Evolutionary conservation across 1,140 invertebrate species (phyloP).

Genomic region (Eciton burchellii): DNA sequence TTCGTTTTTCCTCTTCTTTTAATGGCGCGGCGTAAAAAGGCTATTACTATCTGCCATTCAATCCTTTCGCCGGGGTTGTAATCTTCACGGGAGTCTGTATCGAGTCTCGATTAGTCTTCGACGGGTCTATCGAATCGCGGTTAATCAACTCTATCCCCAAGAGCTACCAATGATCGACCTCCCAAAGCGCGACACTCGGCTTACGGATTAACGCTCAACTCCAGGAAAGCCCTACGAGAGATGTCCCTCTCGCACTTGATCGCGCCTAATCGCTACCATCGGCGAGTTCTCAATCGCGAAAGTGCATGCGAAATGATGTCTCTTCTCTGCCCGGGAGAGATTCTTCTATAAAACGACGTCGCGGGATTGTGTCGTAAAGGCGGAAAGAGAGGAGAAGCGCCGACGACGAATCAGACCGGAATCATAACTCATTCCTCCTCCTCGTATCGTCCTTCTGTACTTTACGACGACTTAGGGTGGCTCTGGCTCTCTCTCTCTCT

Average conservation of each 20-base stretch:
- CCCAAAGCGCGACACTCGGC: no score
- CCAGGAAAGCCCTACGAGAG: no score
- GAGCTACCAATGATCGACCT: no score
- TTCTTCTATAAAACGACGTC: conserved; percentile 5
- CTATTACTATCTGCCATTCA: neutral
- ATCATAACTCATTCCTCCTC: conserved; percentile 34
- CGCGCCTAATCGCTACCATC: no score
- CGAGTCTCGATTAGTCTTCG: neutral
- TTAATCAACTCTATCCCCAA: no score
- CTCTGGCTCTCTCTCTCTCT: conserved; percentile 15
- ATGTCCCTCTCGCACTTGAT: no score
- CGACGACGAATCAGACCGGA: conserved; percentile 34
- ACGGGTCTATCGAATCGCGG: neutral
- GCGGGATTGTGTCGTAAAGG: neutral
- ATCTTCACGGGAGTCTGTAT: neutral
- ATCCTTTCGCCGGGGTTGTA: neutral
- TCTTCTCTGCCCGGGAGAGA: neutral
- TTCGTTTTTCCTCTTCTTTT: neutral
- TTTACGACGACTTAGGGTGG: conserved; percentile 31
- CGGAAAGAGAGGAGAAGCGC: neutral
- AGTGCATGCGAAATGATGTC: no score
- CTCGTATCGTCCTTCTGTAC: conserved; percentile 38
- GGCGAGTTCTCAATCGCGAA: no score
- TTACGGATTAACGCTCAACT: no score
- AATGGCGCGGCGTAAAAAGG: neutral